These are phyloP conservation scores for Lordiphosa fenestrarum DNA, from an alignment of 2,888 invertebrate species.

Conservation along the genomic window DNA sequence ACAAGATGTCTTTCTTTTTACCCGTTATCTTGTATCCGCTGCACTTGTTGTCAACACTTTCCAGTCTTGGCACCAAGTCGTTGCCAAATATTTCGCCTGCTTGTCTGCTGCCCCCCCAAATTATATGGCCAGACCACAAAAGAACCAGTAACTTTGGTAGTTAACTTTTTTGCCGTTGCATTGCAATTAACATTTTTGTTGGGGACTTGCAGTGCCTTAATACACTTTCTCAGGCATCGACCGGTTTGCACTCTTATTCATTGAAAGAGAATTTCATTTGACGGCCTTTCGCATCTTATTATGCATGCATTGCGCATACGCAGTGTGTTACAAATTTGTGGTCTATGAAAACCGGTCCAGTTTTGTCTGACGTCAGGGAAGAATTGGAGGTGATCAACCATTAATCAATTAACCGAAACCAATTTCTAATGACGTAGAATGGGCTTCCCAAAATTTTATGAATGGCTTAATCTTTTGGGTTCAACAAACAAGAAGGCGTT, in stretches of 20 bases:
- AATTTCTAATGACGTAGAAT: too few species aligned
- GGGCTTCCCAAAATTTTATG: too few species aligned
- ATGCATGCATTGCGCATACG: slow-evolving; percentile 71
- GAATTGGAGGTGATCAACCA: too few species aligned
- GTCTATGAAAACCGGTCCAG: slow-evolving; percentile 45
- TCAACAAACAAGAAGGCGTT: slow-evolving; percentile 6
- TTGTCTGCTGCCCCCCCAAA: slow-evolving; percentile 3
- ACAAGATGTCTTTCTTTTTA: too few species aligned
- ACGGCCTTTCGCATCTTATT: slow-evolving; percentile 49
- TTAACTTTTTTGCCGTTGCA: slow-evolving; percentile 37
- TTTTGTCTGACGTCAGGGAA: too few species aligned
- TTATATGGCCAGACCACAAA: slow-evolving; percentile 30
- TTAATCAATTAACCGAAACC: too few species aligned
- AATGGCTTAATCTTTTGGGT: too few species aligned
- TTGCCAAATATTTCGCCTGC: slow-evolving; percentile 60
- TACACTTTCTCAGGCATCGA: slow-evolving; percentile 67
- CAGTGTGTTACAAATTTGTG: slow-evolving; percentile 49
- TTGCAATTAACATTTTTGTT: slow-evolving; percentile 62
- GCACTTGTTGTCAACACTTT: slow-evolving; percentile 38
- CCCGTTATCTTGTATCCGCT: slow-evolving; percentile 2
- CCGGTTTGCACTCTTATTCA: slow-evolving; percentile 41
- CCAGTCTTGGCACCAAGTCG: slow-evolving; percentile 41
- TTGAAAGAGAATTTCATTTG: slow-evolving; percentile 58
- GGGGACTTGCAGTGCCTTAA: slow-evolving; percentile 46
- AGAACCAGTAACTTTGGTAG: slow-evolving; percentile 35